A percentile compares a stretch with the other conserved stretches of the same genome.
Evolutionary conservation across 2,888 invertebrate species (phyloP).

Genomic region (Teleiodes luculella): DNA sequence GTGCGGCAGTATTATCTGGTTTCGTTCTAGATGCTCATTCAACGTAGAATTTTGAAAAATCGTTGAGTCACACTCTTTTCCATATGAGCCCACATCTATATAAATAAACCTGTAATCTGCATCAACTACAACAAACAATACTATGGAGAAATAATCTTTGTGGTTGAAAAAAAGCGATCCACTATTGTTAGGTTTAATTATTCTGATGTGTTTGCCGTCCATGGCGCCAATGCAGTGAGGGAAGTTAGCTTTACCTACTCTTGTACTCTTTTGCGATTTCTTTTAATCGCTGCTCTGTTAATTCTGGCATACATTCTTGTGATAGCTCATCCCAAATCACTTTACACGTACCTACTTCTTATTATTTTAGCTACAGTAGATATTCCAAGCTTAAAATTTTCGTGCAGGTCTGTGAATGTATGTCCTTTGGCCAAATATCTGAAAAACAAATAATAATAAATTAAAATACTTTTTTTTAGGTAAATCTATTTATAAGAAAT

Average conservation of each 20-base stretch:
- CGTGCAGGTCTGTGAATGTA: conserved; percentile 6
- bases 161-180: conserved; percentile 22
- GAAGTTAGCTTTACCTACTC: no score
- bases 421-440: conserved; percentile 6
- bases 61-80: conserved; percentile 19
- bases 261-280: no score
- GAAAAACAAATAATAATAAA: conserved; percentile 17
- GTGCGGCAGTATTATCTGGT: conserved; percentile 10
- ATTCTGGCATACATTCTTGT: conserved; percentile 9
- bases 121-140: conserved; percentile 24
- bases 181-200: conserved; percentile 15
- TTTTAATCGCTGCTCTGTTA: conserved; percentile 4
- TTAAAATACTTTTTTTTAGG: no score
- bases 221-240: conserved; percentile 17
- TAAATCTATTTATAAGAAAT: no score
- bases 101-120: conserved; percentile 23
- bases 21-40: conserved; percentile 15
- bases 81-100: conserved; percentile 20
- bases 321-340: conserved; percentile 6
- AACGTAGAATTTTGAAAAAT: conserved; percentile 18
- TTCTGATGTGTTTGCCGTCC: conserved; percentile 21
- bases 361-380: not conserved
- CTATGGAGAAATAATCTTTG: conserved; percentile 20
- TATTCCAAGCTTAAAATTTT: conserved; percentile 4
- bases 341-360: conserved; percentile 4